These are phyloP conservation scores for Trichomycterus rosablanca DNA, from an alignment of 2,113 vertebrate species.

Conservation along the genomic window DNA sequence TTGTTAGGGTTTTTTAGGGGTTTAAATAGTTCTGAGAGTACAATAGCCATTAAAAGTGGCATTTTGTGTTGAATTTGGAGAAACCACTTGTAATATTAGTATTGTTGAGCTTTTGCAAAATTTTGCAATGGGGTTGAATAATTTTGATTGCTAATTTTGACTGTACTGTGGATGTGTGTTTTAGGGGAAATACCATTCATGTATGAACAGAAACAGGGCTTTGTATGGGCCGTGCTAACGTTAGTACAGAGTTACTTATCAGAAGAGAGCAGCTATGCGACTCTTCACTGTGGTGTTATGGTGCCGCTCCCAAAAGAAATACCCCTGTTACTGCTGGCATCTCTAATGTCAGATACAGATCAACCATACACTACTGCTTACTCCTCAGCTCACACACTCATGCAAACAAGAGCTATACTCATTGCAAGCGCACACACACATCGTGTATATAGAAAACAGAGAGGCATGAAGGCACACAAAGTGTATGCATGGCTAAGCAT, in stretches of 20 bases:
- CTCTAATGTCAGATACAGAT: slow-evolving; percentile 48
- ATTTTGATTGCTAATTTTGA: too few relatives aligned
- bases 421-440: slow-evolving; percentile 12
- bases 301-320: slow-evolving; percentile 24
- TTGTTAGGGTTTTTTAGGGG: too few relatives aligned
- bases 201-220: slow-evolving; percentile 29
- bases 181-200: slow-evolving; percentile 9
- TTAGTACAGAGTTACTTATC: slow-evolving; percentile 29
- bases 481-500: slow-evolving; percentile 28
- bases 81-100: too few relatives aligned
- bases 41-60: too few relatives aligned
- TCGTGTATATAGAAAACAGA: slow-evolving; percentile 6
- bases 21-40: too few relatives aligned
- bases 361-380: slow-evolving; percentile 27
- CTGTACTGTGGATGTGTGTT: too few relatives aligned
- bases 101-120: too few relatives aligned
- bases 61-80: too few relatives aligned
- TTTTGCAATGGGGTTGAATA: too few relatives aligned
- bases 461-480: slow-evolving; percentile 1
- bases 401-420: slow-evolving; percentile 16
- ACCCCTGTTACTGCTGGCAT: slow-evolving; percentile 1
- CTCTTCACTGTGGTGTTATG: slow-evolving; percentile 17
- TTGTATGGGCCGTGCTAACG: slow-evolving; percentile 24
- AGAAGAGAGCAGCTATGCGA: slow-evolving; percentile 28
- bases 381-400: slow-evolving; percentile 20